These are phyloP conservation scores for Notarius quadriscutis DNA, from an alignment of 2,113 vertebrate genomes.

Conservation along the genomic window DNA sequence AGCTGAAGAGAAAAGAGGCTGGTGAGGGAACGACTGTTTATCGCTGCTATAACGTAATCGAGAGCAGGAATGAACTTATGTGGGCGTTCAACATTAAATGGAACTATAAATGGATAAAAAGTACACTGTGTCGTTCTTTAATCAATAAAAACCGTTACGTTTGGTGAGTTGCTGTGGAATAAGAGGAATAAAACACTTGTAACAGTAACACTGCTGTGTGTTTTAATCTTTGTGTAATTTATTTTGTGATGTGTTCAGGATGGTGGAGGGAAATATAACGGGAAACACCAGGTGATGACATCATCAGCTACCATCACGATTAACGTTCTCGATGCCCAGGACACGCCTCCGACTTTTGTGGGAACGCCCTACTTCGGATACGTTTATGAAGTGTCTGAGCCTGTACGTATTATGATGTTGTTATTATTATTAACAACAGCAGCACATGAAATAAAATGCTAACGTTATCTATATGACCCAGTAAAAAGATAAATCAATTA, in stretches of 20 bases:
- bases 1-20: too few species aligned
- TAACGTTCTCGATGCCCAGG: constrained; percentile 87
- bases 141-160: too few species aligned
- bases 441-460: too few species aligned
- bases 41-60: too few species aligned
- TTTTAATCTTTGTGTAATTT: not conserved
- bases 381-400: constrained; percentile 88
- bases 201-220: not conserved
- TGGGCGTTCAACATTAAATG: not conserved
- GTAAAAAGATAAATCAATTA: too few species aligned
- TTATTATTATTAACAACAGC: too few species aligned
- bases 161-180: too few species aligned
- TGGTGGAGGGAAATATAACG: constrained; percentile 88
- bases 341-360: constrained; percentile 87
- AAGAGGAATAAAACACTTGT: too few species aligned
- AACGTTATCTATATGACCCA: too few species aligned
- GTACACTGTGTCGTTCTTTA: too few species aligned
- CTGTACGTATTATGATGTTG: constrained; percentile 82
- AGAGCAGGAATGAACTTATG: not conserved
- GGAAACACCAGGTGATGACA: constrained; percentile 82
- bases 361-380: constrained; percentile 93
- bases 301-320: constrained; percentile 85
- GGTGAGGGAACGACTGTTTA: too few species aligned
- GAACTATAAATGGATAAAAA: not conserved
- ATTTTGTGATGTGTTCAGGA: constrained; percentile 72